Evolutionary conservation across 2,113 vertebrate genomes (phyloP).

Genomic region (Platichthys stellatus): DNA sequence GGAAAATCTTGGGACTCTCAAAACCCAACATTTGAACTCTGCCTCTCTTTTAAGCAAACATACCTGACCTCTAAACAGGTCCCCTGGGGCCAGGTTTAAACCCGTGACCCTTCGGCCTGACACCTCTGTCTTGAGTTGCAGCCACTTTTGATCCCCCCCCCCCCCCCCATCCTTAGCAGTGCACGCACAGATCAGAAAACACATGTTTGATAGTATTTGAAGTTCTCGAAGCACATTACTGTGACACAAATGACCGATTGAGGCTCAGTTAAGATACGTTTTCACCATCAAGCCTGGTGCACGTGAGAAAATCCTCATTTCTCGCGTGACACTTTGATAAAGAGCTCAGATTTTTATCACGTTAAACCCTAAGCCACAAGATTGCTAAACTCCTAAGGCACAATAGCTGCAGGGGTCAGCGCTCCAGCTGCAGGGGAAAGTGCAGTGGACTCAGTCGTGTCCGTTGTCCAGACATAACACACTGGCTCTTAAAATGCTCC

Average conservation of each 20-base stretch:
- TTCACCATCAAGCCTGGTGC: neutral
- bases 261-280: neutral
- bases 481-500: conserved; percentile 54
- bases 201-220: conserved; percentile 31
- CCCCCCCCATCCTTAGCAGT: conserved; percentile 18
- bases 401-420: too few species aligned
- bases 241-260: conserved; percentile 32
- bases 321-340: neutral
- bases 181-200: conserved; percentile 25
- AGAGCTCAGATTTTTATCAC: conserved; percentile 19
- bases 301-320: neutral
- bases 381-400: neutral
- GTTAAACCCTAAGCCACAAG: conserved; percentile 22
- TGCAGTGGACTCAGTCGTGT: conserved; percentile 35
- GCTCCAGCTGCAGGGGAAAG: neutral
- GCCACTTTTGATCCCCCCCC: conserved; percentile 66
- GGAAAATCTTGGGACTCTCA: conserved; percentile 62
- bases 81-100: conserved; percentile 77
- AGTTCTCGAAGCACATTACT: conserved; percentile 19
- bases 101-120: conserved; percentile 68
- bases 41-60: conserved; percentile 75
- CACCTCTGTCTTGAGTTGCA: conserved; percentile 59
- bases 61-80: conserved; percentile 73
- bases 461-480: conserved; percentile 55
- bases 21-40: conserved; percentile 61